Evolutionary conservation across 2,888 invertebrate genomes (phyloP).

Genomic region (Eulithis testata): DNA sequence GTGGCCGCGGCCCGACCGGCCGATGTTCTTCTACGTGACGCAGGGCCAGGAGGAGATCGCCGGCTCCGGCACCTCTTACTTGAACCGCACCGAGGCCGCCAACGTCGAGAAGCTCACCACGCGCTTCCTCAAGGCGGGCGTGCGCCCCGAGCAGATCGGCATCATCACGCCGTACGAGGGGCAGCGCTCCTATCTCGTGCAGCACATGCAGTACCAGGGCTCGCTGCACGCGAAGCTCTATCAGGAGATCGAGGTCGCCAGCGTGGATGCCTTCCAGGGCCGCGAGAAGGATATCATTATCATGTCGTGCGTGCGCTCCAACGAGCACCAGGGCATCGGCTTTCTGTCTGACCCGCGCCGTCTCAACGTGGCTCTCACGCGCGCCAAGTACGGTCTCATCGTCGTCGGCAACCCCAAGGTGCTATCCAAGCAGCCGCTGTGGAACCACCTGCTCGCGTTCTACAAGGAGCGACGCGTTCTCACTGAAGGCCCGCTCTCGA

Average conservation of each 20-base stretch:
- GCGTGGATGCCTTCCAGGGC: conserved; percentile 99
- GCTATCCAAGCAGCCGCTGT: conserved; percentile 97
- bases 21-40: conserved; percentile 99
- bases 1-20: conserved; percentile 98
- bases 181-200: conserved; percentile 97
- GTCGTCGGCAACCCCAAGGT: conserved; percentile 99
- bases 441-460: conserved; percentile 98
- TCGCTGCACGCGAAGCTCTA: conserved; percentile 98
- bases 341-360: conserved; percentile 99
- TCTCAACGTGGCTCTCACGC: conserved; percentile 98
- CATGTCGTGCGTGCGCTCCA: conserved; percentile 99
- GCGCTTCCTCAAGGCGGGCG: conserved; percentile 96
- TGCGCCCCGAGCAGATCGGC: conserved; percentile 99
- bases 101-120: conserved; percentile 99
- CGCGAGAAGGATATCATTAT: conserved; percentile 99
- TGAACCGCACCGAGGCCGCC: conserved; percentile 99
- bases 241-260: conserved; percentile 99
- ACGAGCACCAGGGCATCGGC: conserved; percentile 99
- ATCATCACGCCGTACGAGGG: conserved; percentile 99
- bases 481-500: conserved; percentile 98
- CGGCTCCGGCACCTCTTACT: conserved; percentile 98
- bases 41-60: conserved; percentile 99
- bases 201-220: conserved; percentile 99
- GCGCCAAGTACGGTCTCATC: conserved; percentile 98
- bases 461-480: conserved; percentile 98